A percentile compares a stretch with the other conserved stretches of the same genome.
These are phyloP conservation scores for Eublepharis macularius DNA, from an alignment of 2,113 vertebrate species.

Conservation along the genomic window DNA sequence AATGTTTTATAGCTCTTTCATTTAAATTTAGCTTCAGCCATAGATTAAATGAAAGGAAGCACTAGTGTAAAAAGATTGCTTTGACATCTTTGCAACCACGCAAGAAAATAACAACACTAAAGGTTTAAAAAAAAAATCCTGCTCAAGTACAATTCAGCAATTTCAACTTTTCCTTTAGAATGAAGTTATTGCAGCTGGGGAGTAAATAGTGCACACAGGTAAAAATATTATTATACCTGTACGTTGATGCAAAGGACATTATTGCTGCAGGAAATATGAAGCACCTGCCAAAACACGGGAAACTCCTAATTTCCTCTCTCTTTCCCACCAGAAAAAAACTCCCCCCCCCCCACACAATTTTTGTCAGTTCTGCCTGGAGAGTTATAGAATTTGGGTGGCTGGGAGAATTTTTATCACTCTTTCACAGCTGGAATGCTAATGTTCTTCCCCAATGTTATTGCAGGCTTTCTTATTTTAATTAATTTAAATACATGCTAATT, in stretches of 20 bases:
- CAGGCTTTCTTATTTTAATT: too few relatives aligned
- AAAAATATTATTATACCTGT: background rate
- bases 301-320: background rate
- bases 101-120: background rate
- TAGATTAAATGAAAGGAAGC: background rate
- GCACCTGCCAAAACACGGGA: background rate
- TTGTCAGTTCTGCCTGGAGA: too few relatives aligned
- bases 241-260: background rate
- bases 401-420: too few relatives aligned
- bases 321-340: background rate
- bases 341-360: too few relatives aligned
- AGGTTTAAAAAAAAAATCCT: background rate
- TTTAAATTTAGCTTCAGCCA: background rate
- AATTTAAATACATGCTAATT: too few relatives aligned
- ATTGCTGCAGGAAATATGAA: background rate
- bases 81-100: background rate
- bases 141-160: background rate
- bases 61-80: background rate
- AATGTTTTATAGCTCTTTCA: background rate
- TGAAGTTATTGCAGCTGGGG: background rate
- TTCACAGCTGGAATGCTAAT: too few relatives aligned
- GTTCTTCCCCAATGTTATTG: too few relatives aligned
- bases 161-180: background rate
- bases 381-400: too few relatives aligned
- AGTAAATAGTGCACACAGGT: background rate